Evolutionary conservation across 1,140 invertebrate genomes (phyloP).

Genomic region (Drosophila bocqueti): DNA sequence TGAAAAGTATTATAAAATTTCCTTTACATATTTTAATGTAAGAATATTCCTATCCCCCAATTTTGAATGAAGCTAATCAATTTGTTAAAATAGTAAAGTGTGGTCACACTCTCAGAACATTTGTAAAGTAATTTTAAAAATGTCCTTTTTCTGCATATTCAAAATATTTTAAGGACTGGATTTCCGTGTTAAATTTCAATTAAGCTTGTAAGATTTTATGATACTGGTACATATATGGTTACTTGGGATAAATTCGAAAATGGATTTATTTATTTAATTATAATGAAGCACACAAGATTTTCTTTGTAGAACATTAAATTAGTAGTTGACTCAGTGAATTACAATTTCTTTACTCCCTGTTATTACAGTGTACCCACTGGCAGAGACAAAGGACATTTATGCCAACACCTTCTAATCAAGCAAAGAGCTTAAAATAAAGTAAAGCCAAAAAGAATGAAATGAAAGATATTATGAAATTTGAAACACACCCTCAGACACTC

Average conservation of each 20-base stretch:
- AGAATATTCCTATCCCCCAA: too few relatives aligned
- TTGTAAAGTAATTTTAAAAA: too few relatives aligned
- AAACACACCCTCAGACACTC: conserved; percentile 47
- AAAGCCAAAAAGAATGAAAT: conserved; percentile 79
- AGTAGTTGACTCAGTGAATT: too few relatives aligned
- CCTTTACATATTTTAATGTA: not conserved
- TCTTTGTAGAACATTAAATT: not conserved
- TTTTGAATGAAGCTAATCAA: too few relatives aligned
- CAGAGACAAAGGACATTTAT: conserved; percentile 68
- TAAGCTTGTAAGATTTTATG: too few relatives aligned
- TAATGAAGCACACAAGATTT: not conserved
- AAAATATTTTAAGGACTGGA: not conserved
- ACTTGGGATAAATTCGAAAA: too few relatives aligned
- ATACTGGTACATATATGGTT: too few relatives aligned
- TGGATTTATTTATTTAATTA: too few relatives aligned
- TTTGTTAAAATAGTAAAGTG: too few relatives aligned
- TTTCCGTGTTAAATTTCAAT: not conserved
- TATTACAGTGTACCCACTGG: conserved; percentile 4
- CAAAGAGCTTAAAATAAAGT: conserved; percentile 83
- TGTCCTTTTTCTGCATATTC: too few relatives aligned
- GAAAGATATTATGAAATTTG: conserved; percentile 83
- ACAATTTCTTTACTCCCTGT: not conserved
- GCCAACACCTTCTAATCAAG: conserved; percentile 83
- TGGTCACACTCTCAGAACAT: too few relatives aligned
- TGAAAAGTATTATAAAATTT: too few relatives aligned